These are phyloP conservation scores for Takifugu rubripes DNA, from an alignment of 2,797 vertebrate species.

Conservation along the genomic window DNA sequence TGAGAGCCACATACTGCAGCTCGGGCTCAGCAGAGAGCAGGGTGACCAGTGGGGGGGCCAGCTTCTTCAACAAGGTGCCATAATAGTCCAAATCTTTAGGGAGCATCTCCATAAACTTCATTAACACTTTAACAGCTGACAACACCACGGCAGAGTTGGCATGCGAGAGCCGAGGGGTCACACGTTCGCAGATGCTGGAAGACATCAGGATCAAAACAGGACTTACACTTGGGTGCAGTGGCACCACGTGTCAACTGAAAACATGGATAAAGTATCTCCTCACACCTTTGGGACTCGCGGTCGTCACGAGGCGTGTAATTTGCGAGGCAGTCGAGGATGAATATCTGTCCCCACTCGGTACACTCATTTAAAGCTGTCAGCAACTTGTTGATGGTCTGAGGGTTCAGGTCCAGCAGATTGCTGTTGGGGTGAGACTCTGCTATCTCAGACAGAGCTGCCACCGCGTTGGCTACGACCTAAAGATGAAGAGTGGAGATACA, in stretches of 20 bases:
- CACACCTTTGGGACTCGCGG: constrained; percentile 95
- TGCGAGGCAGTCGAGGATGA: constrained; percentile 96
- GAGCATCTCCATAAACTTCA: constrained; percentile 99
- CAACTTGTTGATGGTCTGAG: constrained; percentile 97
- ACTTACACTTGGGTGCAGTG: too few relatives aligned
- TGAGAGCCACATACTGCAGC: constrained; percentile 94
- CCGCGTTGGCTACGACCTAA: constrained; percentile 94
- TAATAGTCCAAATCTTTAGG: constrained; percentile 97
- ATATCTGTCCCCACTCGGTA: constrained; percentile 98
- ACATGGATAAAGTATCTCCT: not conserved
- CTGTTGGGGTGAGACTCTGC: constrained; percentile 96
- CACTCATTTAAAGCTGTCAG: constrained; percentile 95
- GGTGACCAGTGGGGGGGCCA: constrained; percentile 93
- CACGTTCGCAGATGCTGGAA: constrained; percentile 90
- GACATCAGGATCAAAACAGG: too few relatives aligned
- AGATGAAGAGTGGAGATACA: constrained; percentile 13
- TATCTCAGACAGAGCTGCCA: constrained; percentile 94
- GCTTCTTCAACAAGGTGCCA: constrained; percentile 92
- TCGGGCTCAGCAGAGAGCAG: constrained; percentile 94
- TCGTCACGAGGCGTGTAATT: constrained; percentile 96
- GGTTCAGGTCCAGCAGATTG: constrained; percentile 93
- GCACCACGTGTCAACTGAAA: not conserved
- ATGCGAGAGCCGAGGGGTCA: constrained; percentile 92
- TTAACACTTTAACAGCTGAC: constrained; percentile 94
- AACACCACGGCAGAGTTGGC: constrained; percentile 97